Evolutionary conservation across 2,113 vertebrate species (phyloP), one percentile per base, ranked within the genome.

Genomic region (Cyprinodon variegatus): DNA sequence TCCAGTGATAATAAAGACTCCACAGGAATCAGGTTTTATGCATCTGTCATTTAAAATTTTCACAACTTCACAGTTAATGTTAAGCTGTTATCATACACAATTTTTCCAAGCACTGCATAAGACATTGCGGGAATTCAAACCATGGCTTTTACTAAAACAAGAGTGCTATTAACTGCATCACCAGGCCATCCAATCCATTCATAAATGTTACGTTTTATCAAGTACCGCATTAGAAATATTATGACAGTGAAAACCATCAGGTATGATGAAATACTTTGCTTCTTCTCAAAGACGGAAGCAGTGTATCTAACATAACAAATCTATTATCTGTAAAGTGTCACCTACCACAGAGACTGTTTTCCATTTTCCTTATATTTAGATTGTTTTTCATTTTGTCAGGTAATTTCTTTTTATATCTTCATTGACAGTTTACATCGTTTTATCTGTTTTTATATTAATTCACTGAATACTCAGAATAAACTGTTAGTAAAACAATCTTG

Each of bases 261-360:
- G 17, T 20, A 57, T 14, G 50, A 57, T 15, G 50, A 57, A 57
- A 57, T 57, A 3, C 17, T 57, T 57, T 57, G 17, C 50, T 57
- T 57, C 50, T 20, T 57, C 17, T 57, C 50, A 57, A 2, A 53
- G 50, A n/a, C 20, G 3, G 50, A 57, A 20, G 17, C 50, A n/a
- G 10, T 20, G n/a, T 57, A 20, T 57, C 20, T 57, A 57, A 57
- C 6, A 20, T 20, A 20, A 14, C 20, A 57, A n/a, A 17, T 78
- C n/a, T 78, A 59, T 60, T 40, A 68, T 73, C 65, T 50, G 38
- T 65, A 29, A 61, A 74, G 57, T 64, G 39, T 71, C 67, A 83
- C 63, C 50, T 22, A 2, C 62, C 36, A 22, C 41, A 72, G 12
- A 40, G 48, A 40, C 12, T 29, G 41, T 41, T 41, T 41, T 41